These are phyloP conservation scores for Drosophila macrospina DNA, from an alignment of 2,888 invertebrate species.

Conservation along the genomic window DNA sequence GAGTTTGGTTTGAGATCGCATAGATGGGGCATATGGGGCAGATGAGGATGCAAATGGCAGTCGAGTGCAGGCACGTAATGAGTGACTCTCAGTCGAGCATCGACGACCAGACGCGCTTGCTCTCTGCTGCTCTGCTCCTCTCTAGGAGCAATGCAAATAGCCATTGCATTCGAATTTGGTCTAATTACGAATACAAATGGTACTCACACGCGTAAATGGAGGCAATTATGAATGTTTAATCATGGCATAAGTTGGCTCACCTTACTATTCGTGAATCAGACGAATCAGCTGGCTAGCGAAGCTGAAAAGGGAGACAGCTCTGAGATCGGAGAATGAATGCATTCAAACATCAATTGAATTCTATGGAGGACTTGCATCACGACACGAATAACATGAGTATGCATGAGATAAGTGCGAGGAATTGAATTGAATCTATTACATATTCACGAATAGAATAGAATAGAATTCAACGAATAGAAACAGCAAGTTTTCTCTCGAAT, in stretches of 20 bases:
- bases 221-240: constrained; percentile 16
- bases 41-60: no score
- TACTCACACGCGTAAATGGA: constrained; percentile 2
- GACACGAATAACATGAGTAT: not conserved
- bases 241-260: constrained; percentile 9
- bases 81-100: not conserved
- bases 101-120: no score
- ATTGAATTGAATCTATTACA: no score
- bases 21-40: no score
- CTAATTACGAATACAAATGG: constrained; percentile 11
- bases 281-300: not conserved
- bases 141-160: not conserved
- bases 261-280: not conserved
- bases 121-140: not conserved
- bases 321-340: not conserved
- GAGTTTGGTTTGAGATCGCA: not conserved
- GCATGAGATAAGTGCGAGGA: no score
- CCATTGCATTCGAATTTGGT: constrained; percentile 9
- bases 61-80: no score
- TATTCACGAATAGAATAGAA: not conserved
- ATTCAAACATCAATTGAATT: no score
- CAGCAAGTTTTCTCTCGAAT: not conserved
- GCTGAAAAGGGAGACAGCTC: not conserved
- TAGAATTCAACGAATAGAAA: not conserved
- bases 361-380: constrained; percentile 1